phyloP scores from a whole-genome alignment of 2,113 vertebrate species.

The Baryphthengus martii region DNA sequence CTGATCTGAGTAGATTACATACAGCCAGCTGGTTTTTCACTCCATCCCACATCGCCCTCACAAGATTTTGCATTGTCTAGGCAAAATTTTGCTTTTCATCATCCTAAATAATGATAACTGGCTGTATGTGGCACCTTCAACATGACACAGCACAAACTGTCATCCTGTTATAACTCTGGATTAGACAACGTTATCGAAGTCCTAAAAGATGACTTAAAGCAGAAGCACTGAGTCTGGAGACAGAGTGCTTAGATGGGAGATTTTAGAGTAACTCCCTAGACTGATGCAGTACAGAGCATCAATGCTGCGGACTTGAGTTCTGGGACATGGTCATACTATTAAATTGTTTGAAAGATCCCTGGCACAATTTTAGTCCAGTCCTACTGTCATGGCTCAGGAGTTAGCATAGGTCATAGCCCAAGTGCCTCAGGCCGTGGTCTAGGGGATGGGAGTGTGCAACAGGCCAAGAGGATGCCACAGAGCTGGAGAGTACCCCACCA shows the following conservation, averaged over 20 bases:
- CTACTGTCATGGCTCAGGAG: background rate
- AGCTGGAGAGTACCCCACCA: background rate
- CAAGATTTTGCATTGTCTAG: background rate
- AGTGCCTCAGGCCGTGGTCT: background rate
- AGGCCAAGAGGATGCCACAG: background rate
- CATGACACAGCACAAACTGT: background rate
- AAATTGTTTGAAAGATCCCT: background rate
- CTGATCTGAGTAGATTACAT: background rate
- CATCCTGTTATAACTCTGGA: background rate
- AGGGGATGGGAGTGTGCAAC: background rate
- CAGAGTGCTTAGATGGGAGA: background rate
- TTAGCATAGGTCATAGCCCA: background rate
- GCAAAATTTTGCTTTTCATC: background rate
- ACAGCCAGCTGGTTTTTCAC: background rate
- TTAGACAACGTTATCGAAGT: background rate
- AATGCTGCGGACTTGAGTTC: background rate
- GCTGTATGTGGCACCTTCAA: background rate
- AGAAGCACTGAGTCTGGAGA: background rate
- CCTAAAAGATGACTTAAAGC: background rate
- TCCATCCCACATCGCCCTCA: rapidly evolving
- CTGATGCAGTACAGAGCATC: background rate
- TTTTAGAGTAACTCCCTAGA: background rate
- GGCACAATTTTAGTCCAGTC: background rate
- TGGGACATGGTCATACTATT: background rate
- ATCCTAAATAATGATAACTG: background rate